Conservation (phyloP, 2,888 invertebrate genomes). For the Thera britannica region DNA sequence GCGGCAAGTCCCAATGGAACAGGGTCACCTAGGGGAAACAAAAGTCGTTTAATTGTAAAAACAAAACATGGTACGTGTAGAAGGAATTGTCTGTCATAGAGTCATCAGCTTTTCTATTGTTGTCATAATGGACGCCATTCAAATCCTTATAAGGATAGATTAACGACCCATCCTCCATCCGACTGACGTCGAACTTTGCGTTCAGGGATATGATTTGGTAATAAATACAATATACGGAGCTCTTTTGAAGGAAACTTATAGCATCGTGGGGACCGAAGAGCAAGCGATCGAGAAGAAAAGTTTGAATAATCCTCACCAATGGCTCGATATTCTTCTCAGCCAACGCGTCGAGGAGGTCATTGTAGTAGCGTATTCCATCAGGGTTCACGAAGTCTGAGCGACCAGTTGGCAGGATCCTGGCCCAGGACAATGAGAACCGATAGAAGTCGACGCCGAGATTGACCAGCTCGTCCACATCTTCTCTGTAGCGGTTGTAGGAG, state of each 20-base stretch:
- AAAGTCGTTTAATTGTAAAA: background rate
- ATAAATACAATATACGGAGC: no score
- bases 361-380: slow-evolving; percentile 87
- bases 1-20: slow-evolving; percentile 89
- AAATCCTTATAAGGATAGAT: background rate
- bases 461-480: slow-evolving; percentile 82
- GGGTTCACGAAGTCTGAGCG: slow-evolving; percentile 82
- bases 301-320: slow-evolving; percentile 61
- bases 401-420: slow-evolving; percentile 86
- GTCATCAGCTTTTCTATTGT: background rate
- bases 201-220: background rate
- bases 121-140: background rate
- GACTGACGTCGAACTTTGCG: background rate
- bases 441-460: slow-evolving; percentile 84
- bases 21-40: slow-evolving; percentile 79
- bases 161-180: background rate
- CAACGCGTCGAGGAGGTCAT: slow-evolving; percentile 86
- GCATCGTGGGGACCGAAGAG: background rate
- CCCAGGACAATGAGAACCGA: slow-evolving; percentile 86
- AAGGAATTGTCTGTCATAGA: background rate
- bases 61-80: background rate
- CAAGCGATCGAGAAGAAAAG: background rate
- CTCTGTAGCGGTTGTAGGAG: slow-evolving; percentile 87
- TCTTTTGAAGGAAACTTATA: no score
- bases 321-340: slow-evolving; percentile 86